Conservation (phyloP, 1,140 invertebrate genomes). For the Colletes gigas region DNA sequence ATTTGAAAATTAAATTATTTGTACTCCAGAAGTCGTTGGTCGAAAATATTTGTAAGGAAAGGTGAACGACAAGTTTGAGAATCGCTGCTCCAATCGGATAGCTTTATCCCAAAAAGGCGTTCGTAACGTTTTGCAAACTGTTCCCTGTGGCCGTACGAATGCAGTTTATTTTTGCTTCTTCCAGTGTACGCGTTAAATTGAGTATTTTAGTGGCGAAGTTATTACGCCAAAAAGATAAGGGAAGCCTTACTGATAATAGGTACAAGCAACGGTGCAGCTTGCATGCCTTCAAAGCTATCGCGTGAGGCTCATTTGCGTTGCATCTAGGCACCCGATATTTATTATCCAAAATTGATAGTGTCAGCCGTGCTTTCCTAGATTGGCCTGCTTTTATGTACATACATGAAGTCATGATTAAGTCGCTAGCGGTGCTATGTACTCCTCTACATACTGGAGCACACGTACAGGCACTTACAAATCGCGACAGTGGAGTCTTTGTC, state of each 20-base stretch:
- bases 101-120: not conserved
- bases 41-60: not conserved
- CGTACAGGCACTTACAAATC: constrained; percentile 21
- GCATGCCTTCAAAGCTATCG: constrained; percentile 59
- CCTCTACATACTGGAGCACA: constrained; percentile 2
- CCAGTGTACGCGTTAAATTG: not conserved
- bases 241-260: constrained; percentile 32
- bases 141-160: not conserved
- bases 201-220: constrained; percentile 33
- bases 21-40: not conserved
- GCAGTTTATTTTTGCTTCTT: not conserved
- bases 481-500: not conserved
- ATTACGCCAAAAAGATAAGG: constrained; percentile 43
- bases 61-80: not conserved
- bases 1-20: too few relatives aligned
- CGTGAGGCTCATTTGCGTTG: constrained; percentile 70
- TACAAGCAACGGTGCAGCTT: constrained; percentile 31
- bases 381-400: constrained; percentile 57
- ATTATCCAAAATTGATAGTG: constrained; percentile 72
- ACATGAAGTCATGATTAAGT: constrained; percentile 61
- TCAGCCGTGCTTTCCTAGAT: constrained; percentile 66
- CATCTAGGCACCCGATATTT: constrained; percentile 55
- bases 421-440: constrained; percentile 48
- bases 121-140: not conserved
- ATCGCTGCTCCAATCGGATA: not conserved